Evolutionary conservation across 2,888 invertebrate genomes (phyloP).

Genomic region (Slavum lentiscoides): DNA sequence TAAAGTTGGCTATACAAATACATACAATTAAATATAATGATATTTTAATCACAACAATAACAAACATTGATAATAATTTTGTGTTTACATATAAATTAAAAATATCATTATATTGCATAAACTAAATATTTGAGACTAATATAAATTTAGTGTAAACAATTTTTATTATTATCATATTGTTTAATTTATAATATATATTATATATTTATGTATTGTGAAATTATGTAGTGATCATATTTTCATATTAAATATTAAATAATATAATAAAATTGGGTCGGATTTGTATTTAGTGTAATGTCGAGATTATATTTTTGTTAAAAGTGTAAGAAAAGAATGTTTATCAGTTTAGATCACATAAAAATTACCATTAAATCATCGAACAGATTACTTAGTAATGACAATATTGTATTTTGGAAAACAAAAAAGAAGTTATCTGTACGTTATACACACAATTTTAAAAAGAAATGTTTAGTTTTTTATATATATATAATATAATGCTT

Average conservation of each 20-base stretch:
- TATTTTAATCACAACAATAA: not conserved
- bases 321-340: not conserved
- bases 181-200: not conserved
- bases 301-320: conserved; percentile 36
- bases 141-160: conserved; percentile 11
- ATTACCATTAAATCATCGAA: not conserved
- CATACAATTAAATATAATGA: not conserved
- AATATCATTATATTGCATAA: conserved; percentile 15
- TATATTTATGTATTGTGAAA: conserved; percentile 13
- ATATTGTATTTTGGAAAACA: not conserved
- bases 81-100: conserved; percentile 3
- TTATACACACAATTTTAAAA: conserved; percentile 4
- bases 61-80: not conserved
- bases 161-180: conserved; percentile 26
- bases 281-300: conserved; percentile 27
- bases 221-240: conserved; percentile 16
- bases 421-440: not conserved
- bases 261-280: conserved; percentile 25
- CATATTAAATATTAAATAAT: conserved; percentile 40
- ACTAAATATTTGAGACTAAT: conserved; percentile 33
- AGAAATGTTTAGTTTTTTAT: not conserved
- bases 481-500: not conserved
- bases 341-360: not conserved
- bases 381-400: not conserved
- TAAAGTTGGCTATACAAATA: not conserved